phyloP scores from a whole-genome alignment of 30 jellyfish, hydroid and myxozoan species.

The Pseudorhiza aurosa region DNA sequence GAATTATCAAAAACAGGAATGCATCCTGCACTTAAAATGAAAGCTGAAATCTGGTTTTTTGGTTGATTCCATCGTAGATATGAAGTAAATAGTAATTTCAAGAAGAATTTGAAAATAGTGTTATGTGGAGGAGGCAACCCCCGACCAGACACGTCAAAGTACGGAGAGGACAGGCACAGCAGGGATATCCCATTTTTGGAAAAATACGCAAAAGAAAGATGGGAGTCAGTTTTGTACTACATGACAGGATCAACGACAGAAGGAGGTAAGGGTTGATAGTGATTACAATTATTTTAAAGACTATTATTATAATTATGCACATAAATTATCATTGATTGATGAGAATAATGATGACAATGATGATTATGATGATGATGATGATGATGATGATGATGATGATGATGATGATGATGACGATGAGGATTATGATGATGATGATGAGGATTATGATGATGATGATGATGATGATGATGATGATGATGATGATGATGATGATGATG shows the following conservation, averaged over 20 bases:
- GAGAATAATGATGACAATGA: not conserved
- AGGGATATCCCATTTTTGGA: conserved; percentile 89
- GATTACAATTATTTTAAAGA: not conserved
- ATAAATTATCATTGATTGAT: not conserved
- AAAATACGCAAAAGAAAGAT: conserved; percentile 94
- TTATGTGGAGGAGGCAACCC: conserved; percentile 93
- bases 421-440: not conserved
- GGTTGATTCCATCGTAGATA: conserved; percentile 40
- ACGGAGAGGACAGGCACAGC: conserved; percentile 97
- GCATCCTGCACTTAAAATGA: no score
- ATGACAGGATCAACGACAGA: conserved; percentile 95
- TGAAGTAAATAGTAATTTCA: conserved; percentile 76
- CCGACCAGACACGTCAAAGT: conserved; percentile 87
- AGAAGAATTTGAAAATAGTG: conserved; percentile 76
- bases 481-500: conserved; percentile 10
- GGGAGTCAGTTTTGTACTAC: conserved; percentile 95
- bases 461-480: conserved; percentile 10
- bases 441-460: not conserved
- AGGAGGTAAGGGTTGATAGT: conserved; percentile 37
- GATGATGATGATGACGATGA: not conserved
- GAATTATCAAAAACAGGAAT: no score
- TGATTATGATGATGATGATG: not conserved
- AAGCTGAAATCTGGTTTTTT: no score
- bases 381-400: not conserved
- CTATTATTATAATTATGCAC: no score